Percentiles rank a stretch among this genome's conserved stretches.
These are phyloP conservation scores for Xenopus petersii DNA, from an alignment of 2,797 vertebrate genomes.

Conservation along the genomic window DNA sequence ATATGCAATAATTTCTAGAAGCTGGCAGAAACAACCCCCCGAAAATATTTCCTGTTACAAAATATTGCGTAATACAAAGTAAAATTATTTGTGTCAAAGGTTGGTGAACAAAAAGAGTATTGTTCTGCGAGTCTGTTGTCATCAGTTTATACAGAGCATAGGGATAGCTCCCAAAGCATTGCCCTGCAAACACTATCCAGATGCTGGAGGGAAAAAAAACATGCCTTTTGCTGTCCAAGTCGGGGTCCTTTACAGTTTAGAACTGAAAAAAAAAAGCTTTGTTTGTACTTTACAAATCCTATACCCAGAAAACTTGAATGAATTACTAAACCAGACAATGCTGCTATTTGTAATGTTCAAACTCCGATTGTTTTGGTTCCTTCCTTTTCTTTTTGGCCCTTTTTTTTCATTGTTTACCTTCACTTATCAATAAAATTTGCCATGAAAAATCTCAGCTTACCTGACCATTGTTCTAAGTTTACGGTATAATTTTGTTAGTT, in stretches of 20 bases:
- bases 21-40: conserved; percentile 38
- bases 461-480: too few relatives aligned
- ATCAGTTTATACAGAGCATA: conserved; percentile 45
- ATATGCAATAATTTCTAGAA: conserved; percentile 43
- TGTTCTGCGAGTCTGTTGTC: conserved; percentile 44
- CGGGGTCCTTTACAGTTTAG: conserved; percentile 39
- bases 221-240: conserved; percentile 30
- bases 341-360: too few relatives aligned
- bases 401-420: too few relatives aligned
- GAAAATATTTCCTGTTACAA: conserved; percentile 48
- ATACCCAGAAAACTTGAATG: conserved; percentile 32
- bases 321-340: conserved; percentile 9
- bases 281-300: conserved; percentile 32
- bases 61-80: conserved; percentile 45
- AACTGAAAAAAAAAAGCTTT: conserved; percentile 18
- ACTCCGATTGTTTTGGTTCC: too few relatives aligned
- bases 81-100: conserved; percentile 48
- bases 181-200: conserved; percentile 46
- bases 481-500: too few relatives aligned
- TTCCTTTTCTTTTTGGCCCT: too few relatives aligned
- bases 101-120: conserved; percentile 46
- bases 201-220: conserved; percentile 45
- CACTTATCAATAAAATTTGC: too few relatives aligned
- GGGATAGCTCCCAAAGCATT: conserved; percentile 44
- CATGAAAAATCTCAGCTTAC: too few relatives aligned